Evolutionary conservation across 23 tunicate species (phyloP).

Genomic region (Phallusia fumigata): DNA sequence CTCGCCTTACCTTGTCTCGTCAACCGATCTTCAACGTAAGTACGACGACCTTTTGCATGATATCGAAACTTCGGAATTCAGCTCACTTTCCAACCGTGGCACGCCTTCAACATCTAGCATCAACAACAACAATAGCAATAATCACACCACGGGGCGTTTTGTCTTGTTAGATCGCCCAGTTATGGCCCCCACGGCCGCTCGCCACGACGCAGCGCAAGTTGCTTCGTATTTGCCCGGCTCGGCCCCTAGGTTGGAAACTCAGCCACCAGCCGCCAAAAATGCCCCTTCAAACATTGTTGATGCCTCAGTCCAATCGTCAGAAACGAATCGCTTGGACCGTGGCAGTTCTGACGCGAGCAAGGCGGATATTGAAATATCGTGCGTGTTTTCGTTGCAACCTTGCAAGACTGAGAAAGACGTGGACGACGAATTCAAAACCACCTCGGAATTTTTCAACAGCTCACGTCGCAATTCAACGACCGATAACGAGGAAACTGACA

Average conservation of each 20-base stretch:
- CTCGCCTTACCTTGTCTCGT: not conserved
- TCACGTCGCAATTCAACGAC: not conserved
- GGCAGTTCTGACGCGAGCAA: not conserved
- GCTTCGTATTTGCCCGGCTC: too few relatives aligned
- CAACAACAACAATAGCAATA: not conserved
- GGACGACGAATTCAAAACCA: not conserved
- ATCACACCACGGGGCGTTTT: not conserved
- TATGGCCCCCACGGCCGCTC: not conserved
- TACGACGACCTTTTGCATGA: not conserved
- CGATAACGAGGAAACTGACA: not conserved
- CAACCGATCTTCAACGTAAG: not conserved
- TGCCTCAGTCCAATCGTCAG: not conserved
- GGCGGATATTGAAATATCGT: not conserved
- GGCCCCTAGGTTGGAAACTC: not conserved
- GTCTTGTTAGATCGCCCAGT: not conserved
- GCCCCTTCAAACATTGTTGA: not conserved
- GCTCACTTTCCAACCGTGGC: not conserved
- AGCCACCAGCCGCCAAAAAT: not conserved
- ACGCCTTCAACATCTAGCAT: too few relatives aligned
- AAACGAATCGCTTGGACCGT: not conserved
- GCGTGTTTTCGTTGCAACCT: not conserved
- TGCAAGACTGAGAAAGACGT: not conserved
- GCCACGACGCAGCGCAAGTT: too few relatives aligned
- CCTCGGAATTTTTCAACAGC: constrained; percentile 1
- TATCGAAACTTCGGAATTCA: not conserved